A percentile compares a stretch with the other conserved stretches of the same genome.
These are phyloP conservation scores for Nephrotoma flavescens DNA, from an alignment of 2,888 invertebrate species.

Conservation along the genomic window DNA sequence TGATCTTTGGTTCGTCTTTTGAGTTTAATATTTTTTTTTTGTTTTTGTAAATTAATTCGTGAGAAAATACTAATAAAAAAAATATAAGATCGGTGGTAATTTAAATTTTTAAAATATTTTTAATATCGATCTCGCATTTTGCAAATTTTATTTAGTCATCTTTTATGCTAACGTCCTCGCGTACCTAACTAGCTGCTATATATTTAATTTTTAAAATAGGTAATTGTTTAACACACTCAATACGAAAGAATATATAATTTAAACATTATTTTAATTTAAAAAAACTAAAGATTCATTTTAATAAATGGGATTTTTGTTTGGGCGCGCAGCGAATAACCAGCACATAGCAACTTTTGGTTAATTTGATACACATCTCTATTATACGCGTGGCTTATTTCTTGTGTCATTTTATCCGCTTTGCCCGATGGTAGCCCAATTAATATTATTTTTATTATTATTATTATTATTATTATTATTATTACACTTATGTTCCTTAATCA, in stretches of 20 bases:
- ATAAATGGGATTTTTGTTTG: not conserved
- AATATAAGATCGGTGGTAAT: not conserved
- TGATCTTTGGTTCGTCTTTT: not conserved
- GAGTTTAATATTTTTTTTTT: not conserved
- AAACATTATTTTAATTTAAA: not conserved
- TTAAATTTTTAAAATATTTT: not conserved
- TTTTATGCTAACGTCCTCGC: not conserved
- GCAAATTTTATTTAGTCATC: not conserved
- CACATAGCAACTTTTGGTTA: not conserved
- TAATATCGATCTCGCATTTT: not conserved
- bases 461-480: not conserved
- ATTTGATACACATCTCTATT: not conserved
- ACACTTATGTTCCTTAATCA: not conserved
- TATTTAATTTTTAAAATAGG: not conserved
- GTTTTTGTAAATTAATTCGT: not conserved
- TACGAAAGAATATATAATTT: not conserved
- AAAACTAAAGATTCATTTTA: not conserved
- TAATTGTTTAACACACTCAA: not conserved
- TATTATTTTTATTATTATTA: no score
- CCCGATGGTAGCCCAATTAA: not conserved
- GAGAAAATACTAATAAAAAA: not conserved
- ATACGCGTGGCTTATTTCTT: not conserved
- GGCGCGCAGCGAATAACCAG: not conserved
- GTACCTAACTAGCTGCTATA: not conserved
- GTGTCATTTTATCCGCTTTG: not conserved